Percentiles rank a stretch among this genome's conserved stretches.
phyloP scores from a whole-genome alignment of 2,797 vertebrate genomes.

The Siniperca scherzeri region DNA sequence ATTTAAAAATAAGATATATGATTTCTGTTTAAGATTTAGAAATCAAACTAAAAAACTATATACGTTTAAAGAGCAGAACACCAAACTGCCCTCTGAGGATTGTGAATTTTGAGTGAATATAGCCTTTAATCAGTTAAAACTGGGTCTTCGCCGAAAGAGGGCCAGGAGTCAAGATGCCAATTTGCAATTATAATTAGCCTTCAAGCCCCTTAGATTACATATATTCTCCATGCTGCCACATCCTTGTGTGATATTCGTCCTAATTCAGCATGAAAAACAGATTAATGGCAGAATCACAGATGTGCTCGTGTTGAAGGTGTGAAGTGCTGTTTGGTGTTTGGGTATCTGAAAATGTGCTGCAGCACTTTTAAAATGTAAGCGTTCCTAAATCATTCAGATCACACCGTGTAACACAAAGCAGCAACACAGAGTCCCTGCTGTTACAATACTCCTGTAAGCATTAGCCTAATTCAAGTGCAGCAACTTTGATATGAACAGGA shows the following conservation, averaged over 20 bases:
- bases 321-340: conserved; percentile 23
- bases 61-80: not conserved
- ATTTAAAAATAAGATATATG: not conserved
- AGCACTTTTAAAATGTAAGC: conserved; percentile 56
- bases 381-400: conserved; percentile 67
- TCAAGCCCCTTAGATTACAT: conserved; percentile 55
- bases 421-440: conserved; percentile 46
- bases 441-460: conserved; percentile 25
- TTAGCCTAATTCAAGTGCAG: conserved; percentile 34
- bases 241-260: conserved; percentile 47
- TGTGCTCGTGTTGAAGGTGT: conserved; percentile 26
- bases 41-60: not conserved
- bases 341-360: conserved; percentile 48
- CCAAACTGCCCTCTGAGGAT: not conserved
- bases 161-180: conserved; percentile 61
- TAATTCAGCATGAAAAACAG: conserved; percentile 57
- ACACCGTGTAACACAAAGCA: conserved; percentile 26
- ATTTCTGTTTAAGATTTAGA: not conserved
- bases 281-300: conserved; percentile 47
- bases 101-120: conserved; percentile 33
- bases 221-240: conserved; percentile 43
- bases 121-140: conserved; percentile 56
- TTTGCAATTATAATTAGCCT: conserved; percentile 71
- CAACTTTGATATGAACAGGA: conserved; percentile 23
- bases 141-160: conserved; percentile 41